A percentile compares a stretch with the other conserved stretches of the same genome.
Evolutionary conservation across 1,140 invertebrate genomes (phyloP).

Genomic region (Drosophila bocqueti): DNA sequence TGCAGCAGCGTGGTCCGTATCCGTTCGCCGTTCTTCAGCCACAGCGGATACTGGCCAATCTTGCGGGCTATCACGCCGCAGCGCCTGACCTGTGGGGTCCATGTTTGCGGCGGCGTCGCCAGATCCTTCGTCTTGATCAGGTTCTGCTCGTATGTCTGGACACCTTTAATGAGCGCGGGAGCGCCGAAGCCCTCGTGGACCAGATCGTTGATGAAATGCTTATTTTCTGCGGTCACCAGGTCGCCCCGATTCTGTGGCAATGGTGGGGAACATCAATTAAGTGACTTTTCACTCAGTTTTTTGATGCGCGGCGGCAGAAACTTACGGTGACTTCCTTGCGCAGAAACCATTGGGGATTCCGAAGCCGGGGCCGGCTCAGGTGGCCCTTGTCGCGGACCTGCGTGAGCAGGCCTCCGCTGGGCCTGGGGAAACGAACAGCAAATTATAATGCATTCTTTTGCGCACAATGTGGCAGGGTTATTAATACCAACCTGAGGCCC

Average conservation of each 20-base stretch:
- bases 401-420: conserved; percentile 59
- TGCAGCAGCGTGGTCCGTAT: conserved; percentile 93
- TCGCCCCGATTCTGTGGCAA: conserved; percentile 86
- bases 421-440: conserved; percentile 22
- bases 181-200: conserved; percentile 88
- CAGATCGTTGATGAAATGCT: conserved; percentile 92
- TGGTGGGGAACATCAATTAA: neutral
- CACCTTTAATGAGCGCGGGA: conserved; percentile 84
- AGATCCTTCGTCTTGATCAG: conserved; percentile 86
- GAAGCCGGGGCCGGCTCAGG: conserved; percentile 85
- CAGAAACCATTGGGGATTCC: conserved; percentile 87
- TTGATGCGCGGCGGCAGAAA: neutral
- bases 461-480: neutral
- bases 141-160: conserved; percentile 84
- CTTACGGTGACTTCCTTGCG: conserved; percentile 86
- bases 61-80: conserved; percentile 96
- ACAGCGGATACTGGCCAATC: conserved; percentile 96
- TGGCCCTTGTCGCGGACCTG: conserved; percentile 83
- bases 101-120: conserved; percentile 87
- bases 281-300: neutral
- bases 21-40: conserved; percentile 94
- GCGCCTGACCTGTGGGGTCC: conserved; percentile 88
- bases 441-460: neutral
- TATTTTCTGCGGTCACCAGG: conserved; percentile 91
- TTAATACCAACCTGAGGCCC: conserved; percentile 21